A percentile compares a stretch with the other conserved stretches of the same genome.
Evolutionary conservation across 53 echinoderm and acorn worm genomes (phyloP).

Genomic region (Mesocentrotus franciscanus): DNA sequence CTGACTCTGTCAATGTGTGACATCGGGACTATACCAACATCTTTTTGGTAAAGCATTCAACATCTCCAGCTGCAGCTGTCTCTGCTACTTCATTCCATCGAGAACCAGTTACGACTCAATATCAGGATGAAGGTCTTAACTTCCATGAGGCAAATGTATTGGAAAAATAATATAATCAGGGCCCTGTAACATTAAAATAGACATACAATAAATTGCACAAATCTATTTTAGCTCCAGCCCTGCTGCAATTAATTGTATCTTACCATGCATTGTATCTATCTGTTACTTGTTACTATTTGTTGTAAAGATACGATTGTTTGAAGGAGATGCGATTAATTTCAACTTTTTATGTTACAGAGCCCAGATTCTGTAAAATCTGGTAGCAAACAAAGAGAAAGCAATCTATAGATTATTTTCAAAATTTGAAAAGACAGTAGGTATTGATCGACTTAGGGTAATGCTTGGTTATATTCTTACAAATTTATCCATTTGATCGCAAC

Average conservation of each 20-base stretch:
- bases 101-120: not conserved
- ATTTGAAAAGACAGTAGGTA: not conserved
- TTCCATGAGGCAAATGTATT: not conserved
- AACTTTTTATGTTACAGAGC: too few relatives aligned
- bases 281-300: too few relatives aligned
- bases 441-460: not conserved
- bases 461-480: not conserved
- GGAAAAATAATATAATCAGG: not conserved
- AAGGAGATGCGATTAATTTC: too few relatives aligned
- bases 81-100: not conserved
- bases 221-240: too few relatives aligned
- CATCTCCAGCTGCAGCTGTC: not conserved
- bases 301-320: too few relatives aligned
- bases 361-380: not conserved
- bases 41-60: not conserved
- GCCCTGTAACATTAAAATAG: too few relatives aligned
- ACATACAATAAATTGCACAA: too few relatives aligned
- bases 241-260: too few relatives aligned
- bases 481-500: not conserved
- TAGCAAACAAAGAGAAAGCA: not conserved
- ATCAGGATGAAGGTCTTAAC: not conserved
- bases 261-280: too few relatives aligned
- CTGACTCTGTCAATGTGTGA: not conserved
- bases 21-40: not conserved
- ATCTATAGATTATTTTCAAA: not conserved